Base-by-base conservation (phyloP, 2,797 vertebrate genomes). In the Phoeniculus purpureus region DNA sequence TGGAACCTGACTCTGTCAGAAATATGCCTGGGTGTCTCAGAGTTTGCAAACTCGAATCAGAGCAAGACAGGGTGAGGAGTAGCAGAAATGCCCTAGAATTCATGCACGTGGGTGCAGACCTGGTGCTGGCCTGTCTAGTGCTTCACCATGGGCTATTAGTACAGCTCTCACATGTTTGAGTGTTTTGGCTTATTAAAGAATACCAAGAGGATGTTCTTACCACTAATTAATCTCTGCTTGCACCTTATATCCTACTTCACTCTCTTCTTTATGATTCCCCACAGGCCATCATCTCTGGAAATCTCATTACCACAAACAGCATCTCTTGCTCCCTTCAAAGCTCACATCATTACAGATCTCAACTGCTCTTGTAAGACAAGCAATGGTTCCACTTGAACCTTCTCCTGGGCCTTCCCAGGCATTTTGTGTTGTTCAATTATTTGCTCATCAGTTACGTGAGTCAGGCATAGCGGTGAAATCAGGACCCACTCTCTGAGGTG, bases 281-380 rank as follows among this genome's bases (percentile, higher is more conserved):
- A 1, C 27, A 45, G 90, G 40, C 29, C 5, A 66, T 81, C 12
- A 29, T 23, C 72, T 82, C 86, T 93, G 93, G 92, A 95, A 95
- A 94, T 87, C 92, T 95, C 90, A 85, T 96, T 95, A 94, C 76
- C 37, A 62, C 76, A 83, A 90, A 71, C 84, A 78, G 62, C 78
- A 68, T 87, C 81, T 85, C 79, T 72, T 87, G 34, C 66, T 85
- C 84, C 84, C 52, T 93, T 96, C 88, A 87, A 94, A 87, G 74
- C 45, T 94, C 88, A 85, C 86, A 67, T 94, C 81, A 43, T 95
- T 95, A 95, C 65, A 85, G 66, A 34, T 40, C 47, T 72, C 52
- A 75, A 78, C 51, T 62, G 66, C 58, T 92, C 73, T 78, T 65
- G 6, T 21, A 85, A 50, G 51, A 74, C 79, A 52, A 85, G 50